Evolutionary conservation across 2,888 invertebrate genomes (phyloP), one percentile per base, ranked within the genome.

Genomic region (Ormyrus pomaceus): DNA sequence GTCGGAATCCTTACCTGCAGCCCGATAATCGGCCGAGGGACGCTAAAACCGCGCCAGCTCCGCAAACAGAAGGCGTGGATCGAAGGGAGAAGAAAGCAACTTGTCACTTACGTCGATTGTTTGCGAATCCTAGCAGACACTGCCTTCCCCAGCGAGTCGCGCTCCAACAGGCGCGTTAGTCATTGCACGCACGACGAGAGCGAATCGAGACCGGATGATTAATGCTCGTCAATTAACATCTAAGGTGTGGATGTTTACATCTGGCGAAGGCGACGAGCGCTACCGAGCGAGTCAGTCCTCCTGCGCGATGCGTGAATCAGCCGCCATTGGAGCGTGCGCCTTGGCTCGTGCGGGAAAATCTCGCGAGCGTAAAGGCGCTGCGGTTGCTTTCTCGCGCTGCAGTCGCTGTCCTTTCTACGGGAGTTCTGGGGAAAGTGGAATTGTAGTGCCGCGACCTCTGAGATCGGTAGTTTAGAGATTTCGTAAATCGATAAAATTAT

Each of bases 211-310:
- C 5, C 56, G 34, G 62, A 73, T 80, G 76, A 77, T 77, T 77
- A 80, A 80, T 73, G n/a, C 73, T 70, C 19, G 64, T 73, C 55
- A 74, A 73, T 74, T 69, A 79, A 70, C 73, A 76, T 75, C 46
- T 48, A 72, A 75, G 73, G 72, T 77, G 77, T 70, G 72, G 70
- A 74, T 77, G 77, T 80, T 81, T 77, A 80, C 72, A 76, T 75
- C 61, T 45, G 46, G 11, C 56, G 53, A 8, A 0, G 19, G 64
- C 61, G 62, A 53, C 53, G 61, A 50, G 19, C 45, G 7, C 72
- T 46, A 13, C 72, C 7, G 45, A 55, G 45, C 58, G 56, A 11
- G 45, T 34, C 34, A 58, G 50, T 50, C 46, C 69, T 69, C 11
- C 53, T 4, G 51, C 34, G 13, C n/a, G 45, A 46, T 13, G 46